Base-by-base conservation (phyloP, 2,113 vertebrate species). In the Capreolus pygargus region DNA sequence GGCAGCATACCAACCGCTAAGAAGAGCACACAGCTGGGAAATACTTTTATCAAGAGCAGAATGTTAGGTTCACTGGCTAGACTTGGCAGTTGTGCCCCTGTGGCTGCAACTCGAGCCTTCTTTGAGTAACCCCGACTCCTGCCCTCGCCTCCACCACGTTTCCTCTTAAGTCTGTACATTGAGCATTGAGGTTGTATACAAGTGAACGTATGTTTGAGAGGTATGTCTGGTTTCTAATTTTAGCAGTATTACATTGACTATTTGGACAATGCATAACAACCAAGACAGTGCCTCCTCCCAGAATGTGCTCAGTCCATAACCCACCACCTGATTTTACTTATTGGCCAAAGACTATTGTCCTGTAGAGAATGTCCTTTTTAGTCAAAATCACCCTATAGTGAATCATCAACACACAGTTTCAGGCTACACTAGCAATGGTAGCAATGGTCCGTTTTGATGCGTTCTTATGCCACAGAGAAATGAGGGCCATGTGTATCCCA, bases 141-240 rank as follows among this genome's bases (percentile, higher is more conserved):
- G 33, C 10, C 21, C 10, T 7, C 1, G 2, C 11, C 43, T 21
- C 1, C 5, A 5, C n/a, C 8, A 2, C 0, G 7, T 9, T 33
- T 60, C 15, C 43, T 27, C 23, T 84, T 39, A 55, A 45, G 27
- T 74, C 7, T 45, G 27, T 54, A 4, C 12, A 9, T 8, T 10
- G 15, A n/a, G 3, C 61, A 16, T 11, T 70, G 21, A 13, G 50
- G 21, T 28, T 55, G 28, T 60, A 25, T 45, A 33, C 39, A 55
- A 4, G 28, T 33, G 25, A 82, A 30, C 27, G 7, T 13, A 27
- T n/a, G 23, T 47, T 55, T 55, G 21, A 94, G 33, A 67, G 70
- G 6, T 55, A 3, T 15, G 74, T 91, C 85, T 86, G 15, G 21
- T 36, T 39, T 96, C n/a, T 58, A 15, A 64, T 61, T 83, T 86